These are phyloP conservation scores for Lucinisca nassula DNA, from an alignment of 2,888 invertebrate genomes.

Conservation along the genomic window DNA sequence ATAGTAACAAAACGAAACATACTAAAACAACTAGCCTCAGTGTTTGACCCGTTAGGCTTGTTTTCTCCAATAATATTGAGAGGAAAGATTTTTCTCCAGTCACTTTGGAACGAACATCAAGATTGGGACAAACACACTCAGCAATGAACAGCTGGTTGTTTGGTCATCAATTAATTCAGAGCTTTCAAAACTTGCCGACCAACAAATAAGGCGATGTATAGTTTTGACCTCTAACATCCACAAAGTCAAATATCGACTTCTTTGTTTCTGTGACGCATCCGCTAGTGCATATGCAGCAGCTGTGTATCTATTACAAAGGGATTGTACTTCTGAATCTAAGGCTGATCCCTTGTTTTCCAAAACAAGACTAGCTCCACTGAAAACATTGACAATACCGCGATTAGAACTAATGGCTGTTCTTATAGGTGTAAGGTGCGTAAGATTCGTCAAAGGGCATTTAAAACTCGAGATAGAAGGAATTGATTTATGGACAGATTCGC, in stretches of 20 bases:
- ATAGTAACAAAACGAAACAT: slow-evolving; percentile 4
- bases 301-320: too few relatives aligned
- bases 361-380: neutral
- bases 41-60: neutral
- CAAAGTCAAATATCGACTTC: neutral
- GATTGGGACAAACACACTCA: slow-evolving; percentile 2
- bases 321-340: neutral
- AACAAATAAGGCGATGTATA: neutral
- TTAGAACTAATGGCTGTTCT: slow-evolving; percentile 8
- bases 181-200: neutral
- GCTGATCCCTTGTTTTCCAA: slow-evolving; percentile 14
- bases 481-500: neutral
- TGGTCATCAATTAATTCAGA: neutral
- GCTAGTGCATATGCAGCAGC: neutral
- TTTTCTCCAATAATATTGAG: neutral
- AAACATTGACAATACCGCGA: neutral
- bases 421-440: neutral
- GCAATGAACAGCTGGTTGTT: neutral
- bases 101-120: slow-evolving; percentile 6
- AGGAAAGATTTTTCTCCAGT: slow-evolving; percentile 9
- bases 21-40: neutral
- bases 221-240: too few relatives aligned
- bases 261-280: slow-evolving; percentile 17
- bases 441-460: neutral
- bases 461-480: neutral